phyloP scores from a whole-genome alignment of 2,888 invertebrate genomes.

The Quadroppia sp. region DNA sequence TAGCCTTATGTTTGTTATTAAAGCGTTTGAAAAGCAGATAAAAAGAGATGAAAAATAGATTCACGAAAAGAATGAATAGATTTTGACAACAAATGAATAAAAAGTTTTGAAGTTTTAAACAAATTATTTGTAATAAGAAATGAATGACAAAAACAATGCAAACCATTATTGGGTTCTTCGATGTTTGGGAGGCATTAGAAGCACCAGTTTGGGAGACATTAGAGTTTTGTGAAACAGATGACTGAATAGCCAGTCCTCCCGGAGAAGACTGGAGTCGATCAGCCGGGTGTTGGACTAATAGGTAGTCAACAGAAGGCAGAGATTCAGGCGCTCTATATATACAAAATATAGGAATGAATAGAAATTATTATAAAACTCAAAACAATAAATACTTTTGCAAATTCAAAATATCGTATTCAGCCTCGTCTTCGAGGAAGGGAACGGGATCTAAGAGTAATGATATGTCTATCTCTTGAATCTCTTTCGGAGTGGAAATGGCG shows the following conservation, averaged over 20 bases:
- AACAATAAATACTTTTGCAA: slow-evolving; percentile 50
- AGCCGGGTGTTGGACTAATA: slow-evolving; percentile 75
- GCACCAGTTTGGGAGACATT: background rate
- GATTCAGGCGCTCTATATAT: slow-evolving; percentile 64
- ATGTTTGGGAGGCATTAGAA: slow-evolving; percentile 50
- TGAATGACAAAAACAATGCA: slow-evolving; percentile 44
- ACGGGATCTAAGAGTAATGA: slow-evolving; percentile 81
- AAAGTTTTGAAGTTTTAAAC: background rate
- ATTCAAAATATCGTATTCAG: slow-evolving; percentile 84
- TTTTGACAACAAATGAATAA: background rate
- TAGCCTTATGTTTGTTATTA: slow-evolving; percentile 40
- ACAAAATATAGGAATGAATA: slow-evolving; percentile 27
- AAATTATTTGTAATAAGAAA: slow-evolving; percentile 14
- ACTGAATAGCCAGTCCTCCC: slow-evolving; percentile 47
- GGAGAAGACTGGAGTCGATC: slow-evolving; percentile 55
- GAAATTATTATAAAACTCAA: background rate
- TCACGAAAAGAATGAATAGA: background rate
- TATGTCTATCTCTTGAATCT: slow-evolving; percentile 97
- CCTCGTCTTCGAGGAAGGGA: slow-evolving; percentile 93
- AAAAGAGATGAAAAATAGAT: background rate
- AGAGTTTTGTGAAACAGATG: slow-evolving; percentile 47
- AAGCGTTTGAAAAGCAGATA: background rate
- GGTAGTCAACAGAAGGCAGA: slow-evolving; percentile 69
- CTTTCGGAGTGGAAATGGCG: slow-evolving; percentile 88
- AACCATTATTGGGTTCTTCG: slow-evolving; percentile 53